Percentiles rank a stretch among this genome's conserved stretches.
Evolutionary conservation across 2,888 invertebrate species (phyloP).

Genomic region (Operophtera brumata): DNA sequence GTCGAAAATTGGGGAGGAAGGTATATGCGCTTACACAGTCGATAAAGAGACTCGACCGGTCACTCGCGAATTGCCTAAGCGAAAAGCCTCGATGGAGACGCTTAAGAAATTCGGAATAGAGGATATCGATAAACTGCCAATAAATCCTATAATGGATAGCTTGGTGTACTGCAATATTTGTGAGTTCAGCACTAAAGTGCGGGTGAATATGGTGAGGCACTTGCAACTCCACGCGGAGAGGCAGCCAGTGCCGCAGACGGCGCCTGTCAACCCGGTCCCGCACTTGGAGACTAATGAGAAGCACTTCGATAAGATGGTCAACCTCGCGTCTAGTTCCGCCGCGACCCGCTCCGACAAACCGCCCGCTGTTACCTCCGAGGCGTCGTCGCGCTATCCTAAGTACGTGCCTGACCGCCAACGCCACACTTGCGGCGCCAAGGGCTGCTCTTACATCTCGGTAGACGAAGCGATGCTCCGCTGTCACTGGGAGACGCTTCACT

Average conservation of each 20-base stretch:
- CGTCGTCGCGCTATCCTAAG: slow-evolving; percentile 59
- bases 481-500: slow-evolving; percentile 87
- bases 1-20: slow-evolving; percentile 1
- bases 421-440: slow-evolving; percentile 86
- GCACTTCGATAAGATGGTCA: slow-evolving; percentile 93
- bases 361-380: slow-evolving; percentile 43
- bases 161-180: slow-evolving; percentile 84
- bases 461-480: slow-evolving; percentile 86
- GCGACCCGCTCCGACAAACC: slow-evolving; percentile 45
- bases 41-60: neutral
- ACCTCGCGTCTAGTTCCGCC: slow-evolving; percentile 87
- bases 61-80: slow-evolving; percentile 1
- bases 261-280: slow-evolving; percentile 91
- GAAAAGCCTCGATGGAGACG: slow-evolving; percentile 22
- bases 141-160: slow-evolving; percentile 82
- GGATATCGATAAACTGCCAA: slow-evolving; percentile 83
- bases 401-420: slow-evolving; percentile 80
- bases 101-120: slow-evolving; percentile 73
- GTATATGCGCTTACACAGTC: slow-evolving; percentile 3
- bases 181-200: slow-evolving; percentile 84
- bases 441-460: slow-evolving; percentile 86
- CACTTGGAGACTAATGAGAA: slow-evolving; percentile 88
- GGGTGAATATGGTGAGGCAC: slow-evolving; percentile 86
- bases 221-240: slow-evolving; percentile 84
- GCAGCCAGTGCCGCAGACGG: slow-evolving; percentile 83